Evolutionary conservation across 2,113 vertebrate species (phyloP).

Genomic region (Butastur rufipennis): DNA sequence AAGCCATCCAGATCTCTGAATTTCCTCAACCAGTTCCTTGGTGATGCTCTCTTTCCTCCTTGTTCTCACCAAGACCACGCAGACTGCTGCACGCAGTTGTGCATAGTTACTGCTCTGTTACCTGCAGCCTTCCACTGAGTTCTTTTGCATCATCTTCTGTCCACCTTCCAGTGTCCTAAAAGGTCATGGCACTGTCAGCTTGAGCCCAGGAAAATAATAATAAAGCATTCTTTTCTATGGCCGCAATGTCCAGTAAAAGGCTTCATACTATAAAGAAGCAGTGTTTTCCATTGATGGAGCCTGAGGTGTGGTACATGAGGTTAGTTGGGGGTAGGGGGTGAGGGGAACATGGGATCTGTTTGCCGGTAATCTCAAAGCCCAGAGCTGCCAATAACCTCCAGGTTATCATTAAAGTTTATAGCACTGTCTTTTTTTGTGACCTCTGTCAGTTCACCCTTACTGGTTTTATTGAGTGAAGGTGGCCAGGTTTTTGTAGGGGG

Average conservation of each 20-base stretch:
- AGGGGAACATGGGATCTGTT: neutral
- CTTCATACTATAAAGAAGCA: neutral
- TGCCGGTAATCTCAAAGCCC: neutral
- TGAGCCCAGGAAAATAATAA: neutral
- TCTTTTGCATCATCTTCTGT: neutral
- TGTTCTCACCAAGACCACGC: rapidly evolving
- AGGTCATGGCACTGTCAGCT: neutral
- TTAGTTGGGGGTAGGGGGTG: neutral
- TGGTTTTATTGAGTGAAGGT: neutral
- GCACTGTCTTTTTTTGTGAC: neutral
- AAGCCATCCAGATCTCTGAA: neutral
- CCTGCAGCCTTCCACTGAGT: neutral
- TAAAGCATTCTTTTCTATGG: neutral
- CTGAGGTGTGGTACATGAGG: neutral
- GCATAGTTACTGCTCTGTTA: neutral
- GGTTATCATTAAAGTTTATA: neutral
- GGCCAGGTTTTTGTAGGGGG: neutral
- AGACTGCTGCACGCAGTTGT: neutral
- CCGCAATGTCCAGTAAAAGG: neutral
- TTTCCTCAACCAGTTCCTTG: neutral
- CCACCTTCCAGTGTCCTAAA: neutral
- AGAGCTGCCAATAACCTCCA: neutral
- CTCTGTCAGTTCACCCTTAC: neutral
- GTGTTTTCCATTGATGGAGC: neutral
- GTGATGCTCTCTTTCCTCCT: neutral